Evolutionary conservation across 2,113 vertebrate species (phyloP).

Genomic region (Tachysurus vachellii): DNA sequence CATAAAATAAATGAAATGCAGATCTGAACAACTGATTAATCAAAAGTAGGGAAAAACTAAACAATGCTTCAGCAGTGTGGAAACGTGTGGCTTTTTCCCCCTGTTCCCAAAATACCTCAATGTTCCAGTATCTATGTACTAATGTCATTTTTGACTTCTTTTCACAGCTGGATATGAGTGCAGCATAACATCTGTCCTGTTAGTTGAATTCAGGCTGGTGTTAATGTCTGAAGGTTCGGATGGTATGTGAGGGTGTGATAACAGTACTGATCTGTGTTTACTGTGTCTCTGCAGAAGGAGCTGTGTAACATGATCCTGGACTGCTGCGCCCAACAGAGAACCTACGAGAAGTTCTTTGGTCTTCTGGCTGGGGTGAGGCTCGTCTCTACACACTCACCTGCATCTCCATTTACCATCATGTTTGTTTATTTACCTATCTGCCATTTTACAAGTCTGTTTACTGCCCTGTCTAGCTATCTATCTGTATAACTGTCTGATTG

Average conservation of each 20-base stretch:
- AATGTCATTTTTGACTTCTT: not conserved
- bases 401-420: not conserved
- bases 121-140: not conserved
- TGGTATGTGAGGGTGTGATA: not conserved
- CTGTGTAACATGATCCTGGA: slow-evolving; percentile 99
- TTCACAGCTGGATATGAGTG: not conserved
- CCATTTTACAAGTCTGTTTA: not conserved
- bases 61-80: not conserved
- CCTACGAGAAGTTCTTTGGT: slow-evolving; percentile 98
- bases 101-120: no score
- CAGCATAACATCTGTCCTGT: not conserved
- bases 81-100: no score
- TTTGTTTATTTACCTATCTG: not conserved
- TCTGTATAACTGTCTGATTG: not conserved
- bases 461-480: no score
- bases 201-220: not conserved
- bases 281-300: slow-evolving; percentile 82
- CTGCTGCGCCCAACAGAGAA: slow-evolving; percentile 98
- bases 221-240: not conserved
- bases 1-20: not conserved
- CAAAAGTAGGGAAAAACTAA: not conserved
- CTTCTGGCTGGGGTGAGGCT: slow-evolving; percentile 92
- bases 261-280: slow-evolving; percentile 15
- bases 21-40: not conserved
- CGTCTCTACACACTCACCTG: not conserved